These are phyloP conservation scores for Empis livida DNA, from an alignment of 2,888 invertebrate genomes.

Conservation along the genomic window DNA sequence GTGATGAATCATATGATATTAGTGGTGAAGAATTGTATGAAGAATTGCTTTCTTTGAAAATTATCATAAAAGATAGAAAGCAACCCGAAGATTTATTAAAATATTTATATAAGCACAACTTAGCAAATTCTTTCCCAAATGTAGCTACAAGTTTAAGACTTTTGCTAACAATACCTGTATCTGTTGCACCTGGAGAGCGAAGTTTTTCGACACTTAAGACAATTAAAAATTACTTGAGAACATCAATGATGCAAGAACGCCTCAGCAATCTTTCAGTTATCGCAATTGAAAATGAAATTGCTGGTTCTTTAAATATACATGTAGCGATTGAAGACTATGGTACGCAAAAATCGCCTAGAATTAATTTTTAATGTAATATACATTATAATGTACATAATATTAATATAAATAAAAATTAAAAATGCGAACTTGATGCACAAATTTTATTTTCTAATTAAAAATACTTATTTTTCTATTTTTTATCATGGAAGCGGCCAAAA, in stretches of 20 bases:
- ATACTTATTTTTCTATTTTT: not conserved
- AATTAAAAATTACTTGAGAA: slow-evolving; percentile 1
- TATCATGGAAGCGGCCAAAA: not conserved
- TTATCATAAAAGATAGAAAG: not conserved
- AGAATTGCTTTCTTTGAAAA: not conserved
- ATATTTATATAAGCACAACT: not conserved
- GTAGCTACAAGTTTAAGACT: not conserved
- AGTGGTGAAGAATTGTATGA: not conserved
- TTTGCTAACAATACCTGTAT: slow-evolving; percentile 1
- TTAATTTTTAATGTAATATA: not conserved
- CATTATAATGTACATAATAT: not conserved
- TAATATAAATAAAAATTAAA: no score
- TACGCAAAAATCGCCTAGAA: not conserved
- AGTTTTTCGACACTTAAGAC: slow-evolving; percentile 2
- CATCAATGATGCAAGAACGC: slow-evolving; percentile 1
- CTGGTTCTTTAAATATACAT: not conserved
- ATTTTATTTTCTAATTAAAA: not conserved
- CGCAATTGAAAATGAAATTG: not conserved
- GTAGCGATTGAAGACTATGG: not conserved
- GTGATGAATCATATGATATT: not conserved
- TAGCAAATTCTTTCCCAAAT: not conserved
- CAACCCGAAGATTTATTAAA: not conserved
- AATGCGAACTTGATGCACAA: no score
- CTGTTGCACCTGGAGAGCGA: slow-evolving; percentile 1
- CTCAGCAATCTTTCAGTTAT: not conserved